These are phyloP conservation scores for Pristionchus fissidentatus DNA, from an alignment of 2,888 invertebrate species.

Conservation along the genomic window DNA sequence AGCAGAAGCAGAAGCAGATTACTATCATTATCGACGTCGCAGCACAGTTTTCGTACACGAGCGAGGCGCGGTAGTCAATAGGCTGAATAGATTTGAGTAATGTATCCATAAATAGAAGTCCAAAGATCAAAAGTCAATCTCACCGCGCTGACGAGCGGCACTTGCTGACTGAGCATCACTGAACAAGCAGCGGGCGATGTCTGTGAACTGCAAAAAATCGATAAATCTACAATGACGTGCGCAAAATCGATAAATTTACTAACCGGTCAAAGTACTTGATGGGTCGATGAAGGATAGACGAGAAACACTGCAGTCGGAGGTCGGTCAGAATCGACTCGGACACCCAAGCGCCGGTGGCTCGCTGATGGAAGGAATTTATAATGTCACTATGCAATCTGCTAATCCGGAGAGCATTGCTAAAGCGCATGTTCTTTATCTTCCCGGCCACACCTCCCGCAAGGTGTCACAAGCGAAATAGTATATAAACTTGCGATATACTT, in stretches of 20 bases:
- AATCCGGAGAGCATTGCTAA: too few species aligned
- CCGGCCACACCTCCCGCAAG: too few species aligned
- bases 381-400: too few species aligned
- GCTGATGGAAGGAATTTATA: conserved; percentile 6
- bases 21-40: conserved; percentile 5
- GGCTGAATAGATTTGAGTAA: conserved; percentile 7
- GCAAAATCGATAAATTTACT: neutral
- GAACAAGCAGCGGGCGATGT: conserved; percentile 33
- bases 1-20: conserved; percentile 28
- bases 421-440: too few species aligned
- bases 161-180: conserved; percentile 42
- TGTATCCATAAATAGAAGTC: neutral
- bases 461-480: too few species aligned
- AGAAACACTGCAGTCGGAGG: conserved; percentile 7
- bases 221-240: neutral
- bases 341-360: conserved; percentile 22
- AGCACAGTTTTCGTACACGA: conserved; percentile 35
- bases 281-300: conserved; percentile 44
- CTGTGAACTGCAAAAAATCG: neutral
- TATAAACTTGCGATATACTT: too few species aligned
- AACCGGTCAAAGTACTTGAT: conserved; percentile 36
- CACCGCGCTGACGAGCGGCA: conserved; percentile 15
- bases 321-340: conserved; percentile 34
- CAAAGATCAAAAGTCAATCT: conserved; percentile 17
- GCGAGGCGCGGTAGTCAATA: conserved; percentile 35